Conservation (phyloP, 2,888 invertebrate species). For the Agriopis leucophaearia region DNA sequence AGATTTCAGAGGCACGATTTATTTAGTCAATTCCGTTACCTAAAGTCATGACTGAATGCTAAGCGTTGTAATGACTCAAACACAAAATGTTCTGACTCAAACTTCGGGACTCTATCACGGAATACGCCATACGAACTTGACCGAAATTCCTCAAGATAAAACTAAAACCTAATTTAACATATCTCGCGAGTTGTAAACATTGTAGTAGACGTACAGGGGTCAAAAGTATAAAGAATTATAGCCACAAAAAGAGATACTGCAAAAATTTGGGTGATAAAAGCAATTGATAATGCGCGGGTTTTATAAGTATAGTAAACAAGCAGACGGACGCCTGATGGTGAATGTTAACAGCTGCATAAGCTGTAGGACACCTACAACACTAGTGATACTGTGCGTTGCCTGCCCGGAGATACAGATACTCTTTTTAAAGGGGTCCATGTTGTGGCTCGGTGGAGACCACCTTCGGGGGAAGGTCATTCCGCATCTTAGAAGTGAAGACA, state of each 20-base stretch:
- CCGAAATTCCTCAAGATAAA: conserved; percentile 33
- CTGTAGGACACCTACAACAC: too few species aligned
- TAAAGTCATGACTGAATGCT: not conserved
- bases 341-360: not conserved
- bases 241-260: conserved; percentile 17
- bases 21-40: not conserved
- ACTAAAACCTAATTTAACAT: conserved; percentile 14
- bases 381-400: too few species aligned
- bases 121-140: conserved; percentile 34
- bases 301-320: not conserved
- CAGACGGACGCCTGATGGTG: not conserved
- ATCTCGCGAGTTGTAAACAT: conserved; percentile 35
- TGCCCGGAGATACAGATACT: too few species aligned
- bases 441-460: too few species aligned
- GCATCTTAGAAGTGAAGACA: too few species aligned
- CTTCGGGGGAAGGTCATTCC: too few species aligned
- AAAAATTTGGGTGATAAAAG: conserved; percentile 20
- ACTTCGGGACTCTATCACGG: conserved; percentile 7
- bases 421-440: too few species aligned
- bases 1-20: not conserved
- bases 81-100: conserved; percentile 3
- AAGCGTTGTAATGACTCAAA: conserved; percentile 3
- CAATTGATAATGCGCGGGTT: conserved; percentile 9
- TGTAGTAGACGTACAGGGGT: conserved; percentile 30
- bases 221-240: conserved; percentile 22